Evolutionary conservation across 1,140 invertebrate genomes (phyloP).

Genomic region (Oryzaephilus surinamensis): DNA sequence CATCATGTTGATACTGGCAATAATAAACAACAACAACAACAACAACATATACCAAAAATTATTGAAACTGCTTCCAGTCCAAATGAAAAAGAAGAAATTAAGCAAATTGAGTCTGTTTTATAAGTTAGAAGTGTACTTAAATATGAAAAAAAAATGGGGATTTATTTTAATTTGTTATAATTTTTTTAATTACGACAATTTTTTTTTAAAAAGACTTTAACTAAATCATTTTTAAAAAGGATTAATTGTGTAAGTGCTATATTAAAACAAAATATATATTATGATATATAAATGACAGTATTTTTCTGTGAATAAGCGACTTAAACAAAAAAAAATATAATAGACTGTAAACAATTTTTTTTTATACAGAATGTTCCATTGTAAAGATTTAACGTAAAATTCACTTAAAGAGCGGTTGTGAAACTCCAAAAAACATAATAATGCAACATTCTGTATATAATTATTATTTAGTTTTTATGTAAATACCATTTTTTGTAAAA

Average conservation of each 20-base stretch:
- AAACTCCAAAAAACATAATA: too few species aligned
- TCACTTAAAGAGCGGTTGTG: too few species aligned
- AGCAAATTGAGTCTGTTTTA: conserved; percentile 55
- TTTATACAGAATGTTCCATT: too few species aligned
- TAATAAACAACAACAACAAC: conserved; percentile 7
- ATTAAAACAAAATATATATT: conserved; percentile 4
- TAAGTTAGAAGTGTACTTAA: conserved; percentile 31
- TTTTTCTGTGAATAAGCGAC: too few species aligned
- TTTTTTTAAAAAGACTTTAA: neutral
- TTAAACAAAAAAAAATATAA: too few species aligned
- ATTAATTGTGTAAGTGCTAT: conserved; percentile 6
- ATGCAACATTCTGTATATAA: too few species aligned
- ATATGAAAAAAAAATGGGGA: conserved; percentile 1
- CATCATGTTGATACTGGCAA: conserved; percentile 10
- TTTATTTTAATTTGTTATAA: conserved; percentile 5
- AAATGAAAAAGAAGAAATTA: conserved; percentile 50
- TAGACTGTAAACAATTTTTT: too few species aligned
- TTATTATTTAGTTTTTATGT: too few species aligned
- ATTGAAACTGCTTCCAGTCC: conserved; percentile 43
- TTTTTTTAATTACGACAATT: conserved; percentile 6
- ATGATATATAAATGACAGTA: conserved; percentile 8
- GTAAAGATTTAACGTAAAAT: too few species aligned
- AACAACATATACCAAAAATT: conserved; percentile 34
- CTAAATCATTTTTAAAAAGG: conserved; percentile 1
- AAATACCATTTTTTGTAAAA: too few species aligned